Evolutionary conservation across 2,113 vertebrate species (phyloP).

Genomic region (Proterorhinus semilunaris): DNA sequence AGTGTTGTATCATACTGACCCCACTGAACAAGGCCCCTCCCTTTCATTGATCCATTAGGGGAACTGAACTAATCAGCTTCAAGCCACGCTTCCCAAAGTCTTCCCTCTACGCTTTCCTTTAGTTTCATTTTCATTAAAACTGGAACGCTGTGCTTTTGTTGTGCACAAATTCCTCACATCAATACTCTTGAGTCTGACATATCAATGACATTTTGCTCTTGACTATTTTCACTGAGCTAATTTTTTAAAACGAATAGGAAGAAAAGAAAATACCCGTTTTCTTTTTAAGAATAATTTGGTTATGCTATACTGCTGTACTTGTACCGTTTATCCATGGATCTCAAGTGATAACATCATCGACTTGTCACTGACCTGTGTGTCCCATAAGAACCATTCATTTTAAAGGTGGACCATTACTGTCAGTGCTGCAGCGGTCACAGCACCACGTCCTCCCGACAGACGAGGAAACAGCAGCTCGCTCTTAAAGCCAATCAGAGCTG

Average conservation of each 20-base stretch:
- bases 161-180: too few relatives aligned
- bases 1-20: conserved; percentile 4
- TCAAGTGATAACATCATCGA: neutral
- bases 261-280: too few relatives aligned
- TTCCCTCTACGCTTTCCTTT: neutral
- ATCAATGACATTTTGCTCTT: too few relatives aligned
- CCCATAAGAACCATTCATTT: neutral
- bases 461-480: conserved; percentile 8
- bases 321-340: too few relatives aligned
- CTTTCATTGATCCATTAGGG: neutral
- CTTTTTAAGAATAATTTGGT: too few relatives aligned
- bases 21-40: neutral
- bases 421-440: conserved; percentile 1
- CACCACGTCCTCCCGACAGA: conserved; percentile 15
- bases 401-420: neutral
- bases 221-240: too few relatives aligned
- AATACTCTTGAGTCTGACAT: too few relatives aligned
- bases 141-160: neutral
- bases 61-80: conserved; percentile 4
- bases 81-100: neutral
- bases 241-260: too few relatives aligned
- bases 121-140: neutral
- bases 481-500: conserved; percentile 22
- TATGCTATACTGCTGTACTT: too few relatives aligned
- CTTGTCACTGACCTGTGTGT: neutral